These are phyloP conservation scores for Nipponia nippon DNA, from an alignment of 2,113 vertebrate species.

Conservation along the genomic window DNA sequence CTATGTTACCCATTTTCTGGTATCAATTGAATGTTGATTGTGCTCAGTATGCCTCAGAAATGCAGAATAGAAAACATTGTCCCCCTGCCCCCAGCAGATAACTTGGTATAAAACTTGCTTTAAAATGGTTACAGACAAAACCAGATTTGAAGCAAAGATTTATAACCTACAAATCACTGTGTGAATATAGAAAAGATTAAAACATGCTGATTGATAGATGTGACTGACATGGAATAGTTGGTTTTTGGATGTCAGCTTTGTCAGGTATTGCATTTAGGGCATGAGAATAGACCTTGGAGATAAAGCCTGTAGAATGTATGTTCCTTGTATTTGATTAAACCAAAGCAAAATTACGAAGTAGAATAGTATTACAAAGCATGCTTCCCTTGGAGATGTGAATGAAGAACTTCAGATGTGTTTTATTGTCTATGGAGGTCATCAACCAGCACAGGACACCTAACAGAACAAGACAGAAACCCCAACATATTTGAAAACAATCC, in stretches of 20 bases:
- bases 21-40: fast-evolving
- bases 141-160: background rate
- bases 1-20: background rate
- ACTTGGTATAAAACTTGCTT: background rate
- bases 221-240: background rate
- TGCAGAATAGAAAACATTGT: background rate
- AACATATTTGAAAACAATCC: background rate
- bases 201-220: background rate
- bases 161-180: background rate
- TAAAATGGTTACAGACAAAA: background rate
- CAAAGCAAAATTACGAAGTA: background rate
- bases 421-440: background rate
- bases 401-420: background rate
- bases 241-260: background rate
- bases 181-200: background rate
- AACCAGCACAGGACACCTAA: background rate
- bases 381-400: background rate
- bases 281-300: background rate
- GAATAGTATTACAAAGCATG: background rate
- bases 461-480: background rate
- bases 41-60: background rate
- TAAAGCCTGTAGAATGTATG: background rate
- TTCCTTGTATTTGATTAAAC: background rate
- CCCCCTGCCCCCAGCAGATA: background rate
- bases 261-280: background rate